Evolutionary conservation across 2,113 vertebrate species (phyloP), one percentile per base, ranked within the genome.

Genomic region (Arvicanthis niloticus): DNA sequence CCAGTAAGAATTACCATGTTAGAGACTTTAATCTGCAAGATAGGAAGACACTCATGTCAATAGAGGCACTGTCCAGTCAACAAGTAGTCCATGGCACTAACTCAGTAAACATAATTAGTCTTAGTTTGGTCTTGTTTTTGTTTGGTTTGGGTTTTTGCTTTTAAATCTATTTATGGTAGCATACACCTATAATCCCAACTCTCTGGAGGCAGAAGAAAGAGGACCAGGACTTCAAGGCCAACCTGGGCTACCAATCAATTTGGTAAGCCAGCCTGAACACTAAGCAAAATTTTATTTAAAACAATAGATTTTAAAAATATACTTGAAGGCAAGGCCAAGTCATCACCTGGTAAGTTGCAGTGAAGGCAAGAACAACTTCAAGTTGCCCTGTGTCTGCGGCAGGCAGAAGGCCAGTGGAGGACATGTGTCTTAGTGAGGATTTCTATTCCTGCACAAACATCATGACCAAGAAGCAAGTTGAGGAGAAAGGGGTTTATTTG

Each of bases 1-100:
- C 62, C 40, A 56, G 81, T 90, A 84, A 97, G 97, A 97, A 97
- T 81, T n/a, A 91, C 72, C 37, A 94, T 7, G 94, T 96, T 96
- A 75, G 51, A 95, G 96, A 89, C 53, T 97, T 96, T 24, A 78
- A 93, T 77, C 58, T 6, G 21, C 7, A 76, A 94, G 91, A 21
- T 77, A 73, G 80, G 51, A 97, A 89, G 70, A 96, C 80, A 15
- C 75, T 51, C 93, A 84, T 86, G 37, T 70, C 75, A 95, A 95
- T 67, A 96, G 93, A 96, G 95, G 92, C 62, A 70, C 37, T 92
- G 94, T 67, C 91, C 86, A 95, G 89, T 86, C 93, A 92, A 91
- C 48, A 92, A 73, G 90, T 88, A 86, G 73, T 80, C 60, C 92
- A 81, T n/a, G 77, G n/a, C 92, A 93, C 65, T 82, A 56, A 96